Percentiles rank a stretch among this genome's conserved stretches.
Evolutionary conservation across 2,888 invertebrate genomes (phyloP).

Genomic region (Eupithecia subfuscata): DNA sequence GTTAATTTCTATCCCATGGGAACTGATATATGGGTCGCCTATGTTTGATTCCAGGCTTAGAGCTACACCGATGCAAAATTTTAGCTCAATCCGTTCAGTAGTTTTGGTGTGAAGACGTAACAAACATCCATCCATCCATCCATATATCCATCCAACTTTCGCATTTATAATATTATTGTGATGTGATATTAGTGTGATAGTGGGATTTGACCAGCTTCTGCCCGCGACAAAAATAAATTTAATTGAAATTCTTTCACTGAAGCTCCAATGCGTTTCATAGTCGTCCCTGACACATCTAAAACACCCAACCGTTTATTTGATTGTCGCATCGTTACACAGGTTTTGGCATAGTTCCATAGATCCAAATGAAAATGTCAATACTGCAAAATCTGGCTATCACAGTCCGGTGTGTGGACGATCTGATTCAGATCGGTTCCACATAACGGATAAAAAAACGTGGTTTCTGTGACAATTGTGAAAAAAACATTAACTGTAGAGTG

Average conservation of each 20-base stretch:
- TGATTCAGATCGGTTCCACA: constrained; percentile 39
- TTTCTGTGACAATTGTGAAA: neutral
- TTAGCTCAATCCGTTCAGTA: no score
- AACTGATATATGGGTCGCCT: no score
- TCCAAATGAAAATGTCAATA: constrained; percentile 74
- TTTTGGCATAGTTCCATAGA: constrained; percentile 70
- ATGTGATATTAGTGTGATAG: no score
- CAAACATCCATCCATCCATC: no score
- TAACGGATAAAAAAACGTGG: constrained; percentile 1
- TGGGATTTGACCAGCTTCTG: no score
- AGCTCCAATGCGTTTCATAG: neutral
- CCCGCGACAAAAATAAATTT: neutral
- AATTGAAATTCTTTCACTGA: neutral
- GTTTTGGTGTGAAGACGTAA: no score
- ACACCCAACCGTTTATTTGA: constrained; percentile 59
- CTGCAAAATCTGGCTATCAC: constrained; percentile 67
- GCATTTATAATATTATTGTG: no score
- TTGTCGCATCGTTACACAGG: constrained; percentile 69
- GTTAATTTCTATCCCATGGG: no score
- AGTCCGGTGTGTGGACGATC: constrained; percentile 57
- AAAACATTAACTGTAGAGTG: neutral
- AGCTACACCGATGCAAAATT: no score
- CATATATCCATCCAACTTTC: no score
- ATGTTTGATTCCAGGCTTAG: no score
- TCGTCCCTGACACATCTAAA: constrained; percentile 1